Evolutionary conservation across 2,797 vertebrate genomes (phyloP).

Genomic region (Perodicticus potto): DNA sequence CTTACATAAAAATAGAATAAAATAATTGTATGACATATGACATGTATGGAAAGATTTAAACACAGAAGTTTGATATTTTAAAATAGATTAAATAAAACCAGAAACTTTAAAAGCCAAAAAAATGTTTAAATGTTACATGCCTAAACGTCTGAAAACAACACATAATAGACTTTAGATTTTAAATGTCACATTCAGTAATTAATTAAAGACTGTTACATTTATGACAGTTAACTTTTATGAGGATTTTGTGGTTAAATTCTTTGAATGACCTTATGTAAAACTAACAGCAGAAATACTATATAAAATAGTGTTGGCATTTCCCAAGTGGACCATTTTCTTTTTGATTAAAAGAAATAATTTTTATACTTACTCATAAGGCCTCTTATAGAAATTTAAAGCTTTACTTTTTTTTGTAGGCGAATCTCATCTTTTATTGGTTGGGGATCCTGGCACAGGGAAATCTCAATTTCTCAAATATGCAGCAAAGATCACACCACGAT

Average conservation of each 20-base stretch:
- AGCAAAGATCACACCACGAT: conserved; percentile 95
- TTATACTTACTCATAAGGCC: neutral
- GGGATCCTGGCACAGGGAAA: conserved; percentile 98
- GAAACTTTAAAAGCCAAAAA: conserved; percentile 44
- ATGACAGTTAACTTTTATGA: conserved; percentile 62
- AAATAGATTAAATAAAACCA: conserved; percentile 55
- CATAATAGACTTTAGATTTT: conserved; percentile 53
- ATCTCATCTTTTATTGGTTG: conserved; percentile 96
- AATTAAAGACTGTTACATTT: conserved; percentile 38
- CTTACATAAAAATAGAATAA: conserved; percentile 58
- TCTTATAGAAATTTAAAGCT: conserved; percentile 56
- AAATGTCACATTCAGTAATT: conserved; percentile 63
- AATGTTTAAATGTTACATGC: conserved; percentile 42
- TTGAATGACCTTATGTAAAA: conserved; percentile 1
- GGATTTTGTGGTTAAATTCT: conserved; percentile 51
- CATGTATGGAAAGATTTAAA: conserved; percentile 51
- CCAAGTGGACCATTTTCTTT: conserved; percentile 32
- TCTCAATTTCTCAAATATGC: conserved; percentile 99
- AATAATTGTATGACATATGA: conserved; percentile 5
- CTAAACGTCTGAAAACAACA: conserved; percentile 47
- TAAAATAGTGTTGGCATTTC: conserved; percentile 36
- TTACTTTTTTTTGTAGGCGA: conserved; percentile 90
- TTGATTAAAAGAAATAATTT: too few species aligned
- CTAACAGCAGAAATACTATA: conserved; percentile 2
- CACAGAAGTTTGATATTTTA: conserved; percentile 50